Conservation (phyloP, 64 coral and sea anemone species). For the Actinia equina region DNA sequence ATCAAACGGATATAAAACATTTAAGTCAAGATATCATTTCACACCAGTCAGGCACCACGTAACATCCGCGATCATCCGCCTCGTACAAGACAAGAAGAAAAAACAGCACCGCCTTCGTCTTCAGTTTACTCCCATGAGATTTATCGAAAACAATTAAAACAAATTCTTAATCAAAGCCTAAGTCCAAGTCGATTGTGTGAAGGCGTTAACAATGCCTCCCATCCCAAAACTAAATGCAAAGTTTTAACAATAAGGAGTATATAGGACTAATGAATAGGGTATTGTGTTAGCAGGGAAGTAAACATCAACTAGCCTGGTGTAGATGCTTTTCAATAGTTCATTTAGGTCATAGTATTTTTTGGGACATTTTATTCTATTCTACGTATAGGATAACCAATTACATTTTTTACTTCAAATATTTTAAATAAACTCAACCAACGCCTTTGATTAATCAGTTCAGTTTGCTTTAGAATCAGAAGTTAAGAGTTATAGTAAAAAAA, state of each 20-base stretch:
- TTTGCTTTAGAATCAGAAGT: background rate
- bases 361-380: background rate
- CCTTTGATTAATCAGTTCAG: background rate
- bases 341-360: background rate
- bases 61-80: background rate
- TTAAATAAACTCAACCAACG: background rate
- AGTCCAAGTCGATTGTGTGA: conserved; percentile 24
- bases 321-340: background rate
- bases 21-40: conserved; percentile 20
- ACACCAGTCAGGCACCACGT: background rate
- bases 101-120: background rate
- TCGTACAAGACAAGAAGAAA: background rate
- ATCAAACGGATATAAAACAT: conserved; percentile 25
- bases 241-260: conserved; percentile 46
- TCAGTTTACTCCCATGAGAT: background rate
- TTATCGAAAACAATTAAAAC: conserved; percentile 15
- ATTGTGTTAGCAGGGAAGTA: conserved; percentile 39
- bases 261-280: conserved; percentile 61
- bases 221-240: conserved; percentile 38
- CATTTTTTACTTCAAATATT: background rate
- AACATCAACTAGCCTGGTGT: conserved; percentile 21
- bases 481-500: background rate
- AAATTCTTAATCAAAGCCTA: conserved; percentile 7
- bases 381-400: background rate
- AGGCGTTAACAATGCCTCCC: conserved; percentile 63